Conservation (phyloP, 2,797 vertebrate genomes). For the Notamacropus eugenii region DNA sequence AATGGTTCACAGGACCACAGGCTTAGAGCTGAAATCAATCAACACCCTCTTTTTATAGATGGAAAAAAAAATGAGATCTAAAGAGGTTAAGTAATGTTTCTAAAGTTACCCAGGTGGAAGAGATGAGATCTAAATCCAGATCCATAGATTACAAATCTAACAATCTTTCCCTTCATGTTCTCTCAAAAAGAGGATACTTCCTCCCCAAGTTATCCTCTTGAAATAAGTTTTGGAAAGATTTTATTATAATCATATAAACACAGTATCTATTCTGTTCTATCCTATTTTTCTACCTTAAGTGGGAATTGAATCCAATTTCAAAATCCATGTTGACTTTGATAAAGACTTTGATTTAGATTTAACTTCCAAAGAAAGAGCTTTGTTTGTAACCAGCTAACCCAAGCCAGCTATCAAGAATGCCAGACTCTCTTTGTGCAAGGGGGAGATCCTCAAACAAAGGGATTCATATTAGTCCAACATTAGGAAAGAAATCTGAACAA, state of each 20-base stretch:
- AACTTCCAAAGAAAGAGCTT: conserved; percentile 78
- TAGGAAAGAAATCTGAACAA: conserved; percentile 73
- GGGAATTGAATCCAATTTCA: conserved; percentile 47
- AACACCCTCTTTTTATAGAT: neutral
- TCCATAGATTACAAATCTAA: neutral
- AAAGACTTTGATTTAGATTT: conserved; percentile 72
- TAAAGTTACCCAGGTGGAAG: neutral
- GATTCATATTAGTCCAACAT: conserved; percentile 70
- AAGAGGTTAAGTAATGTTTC: neutral
- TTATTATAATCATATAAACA: conserved; percentile 47
- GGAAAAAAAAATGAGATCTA: neutral
- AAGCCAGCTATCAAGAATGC: conserved; percentile 82
- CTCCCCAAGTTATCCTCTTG: neutral
- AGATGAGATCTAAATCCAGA: neutral
- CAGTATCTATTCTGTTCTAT: neutral
- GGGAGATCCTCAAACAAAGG: conserved; percentile 73
- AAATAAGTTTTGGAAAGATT: conserved; percentile 63
- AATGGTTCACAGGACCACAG: neutral
- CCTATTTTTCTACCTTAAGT: conserved; percentile 38
- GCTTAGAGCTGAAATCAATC: neutral
- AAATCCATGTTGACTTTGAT: conserved; percentile 75
- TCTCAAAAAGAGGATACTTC: neutral
- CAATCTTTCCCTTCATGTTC: neutral
- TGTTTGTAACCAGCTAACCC: conserved; percentile 76
- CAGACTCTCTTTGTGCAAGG: conserved; percentile 77